These are phyloP conservation scores for Stenolophus ochropezus DNA, from an alignment of 2,888 invertebrate genomes.

Conservation along the genomic window DNA sequence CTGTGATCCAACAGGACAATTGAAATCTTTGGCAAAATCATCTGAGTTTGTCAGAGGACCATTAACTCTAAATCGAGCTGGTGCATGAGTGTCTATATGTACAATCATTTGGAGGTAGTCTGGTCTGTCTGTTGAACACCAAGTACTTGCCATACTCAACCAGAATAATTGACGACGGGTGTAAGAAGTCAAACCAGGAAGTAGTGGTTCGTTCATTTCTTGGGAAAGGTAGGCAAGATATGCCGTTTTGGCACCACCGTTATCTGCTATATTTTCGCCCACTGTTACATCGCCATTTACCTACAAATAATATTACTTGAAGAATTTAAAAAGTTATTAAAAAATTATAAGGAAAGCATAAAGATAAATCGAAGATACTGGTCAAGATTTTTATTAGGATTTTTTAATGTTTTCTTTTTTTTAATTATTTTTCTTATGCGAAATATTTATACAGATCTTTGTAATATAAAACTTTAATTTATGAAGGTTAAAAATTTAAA, in stretches of 20 bases:
- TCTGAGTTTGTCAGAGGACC: conserved; percentile 79
- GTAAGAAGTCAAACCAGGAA: conserved; percentile 68
- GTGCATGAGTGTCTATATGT: conserved; percentile 85
- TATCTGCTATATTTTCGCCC: conserved; percentile 96
- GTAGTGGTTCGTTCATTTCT: conserved; percentile 68
- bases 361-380: too few relatives aligned
- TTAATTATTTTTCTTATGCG: too few relatives aligned
- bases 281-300: conserved; percentile 93
- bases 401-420: too few relatives aligned
- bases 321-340: too few relatives aligned
- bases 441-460: too few relatives aligned
- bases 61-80: conserved; percentile 76
- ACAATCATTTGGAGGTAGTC: conserved; percentile 82
- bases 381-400: too few relatives aligned
- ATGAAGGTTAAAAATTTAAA: too few relatives aligned
- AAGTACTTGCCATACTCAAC: conserved; percentile 89
- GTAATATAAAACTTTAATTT: too few relatives aligned
- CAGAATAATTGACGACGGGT: conserved; percentile 24
- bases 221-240: conserved; percentile 84
- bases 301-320: too few relatives aligned
- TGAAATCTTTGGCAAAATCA: conserved; percentile 79
- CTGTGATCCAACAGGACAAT: conserved; percentile 76
- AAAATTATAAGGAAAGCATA: too few relatives aligned
- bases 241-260: conserved; percentile 93
- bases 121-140: conserved; percentile 88